A percentile compares a stretch with the other conserved stretches of the same genome.
phyloP scores from a whole-genome alignment of 2,888 invertebrate genomes.

The Metacarcinus magister region DNA sequence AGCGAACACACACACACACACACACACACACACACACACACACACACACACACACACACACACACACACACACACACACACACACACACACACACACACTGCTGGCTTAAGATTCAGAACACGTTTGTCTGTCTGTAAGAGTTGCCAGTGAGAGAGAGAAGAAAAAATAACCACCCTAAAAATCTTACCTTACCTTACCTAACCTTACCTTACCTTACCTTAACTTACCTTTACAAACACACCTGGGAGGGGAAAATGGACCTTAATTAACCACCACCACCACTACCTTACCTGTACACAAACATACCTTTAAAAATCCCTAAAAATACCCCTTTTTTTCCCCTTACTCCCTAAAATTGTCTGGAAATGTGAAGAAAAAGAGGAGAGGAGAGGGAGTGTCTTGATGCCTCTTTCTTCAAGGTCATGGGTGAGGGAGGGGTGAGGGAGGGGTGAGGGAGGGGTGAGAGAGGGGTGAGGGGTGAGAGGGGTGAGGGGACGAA shows the following conservation, averaged over 20 bases:
- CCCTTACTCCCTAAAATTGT: no score
- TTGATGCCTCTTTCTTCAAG: neutral
- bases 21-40: conserved; percentile 62
- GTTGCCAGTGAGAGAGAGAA: neutral
- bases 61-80: conserved; percentile 58
- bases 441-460: neutral
- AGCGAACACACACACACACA: neutral
- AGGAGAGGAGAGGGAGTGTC: neutral
- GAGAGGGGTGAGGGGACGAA: neutral
- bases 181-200: neutral
- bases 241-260: neutral
- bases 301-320: neutral
- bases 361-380: no score
- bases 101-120: neutral
- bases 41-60: conserved; percentile 65
- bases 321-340: neutral
- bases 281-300: neutral
- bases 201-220: neutral
- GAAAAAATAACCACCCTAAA: neutral
- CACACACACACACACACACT: no score
- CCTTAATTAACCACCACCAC: neutral
- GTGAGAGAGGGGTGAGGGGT: neutral
- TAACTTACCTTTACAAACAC: neutral
- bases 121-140: neutral
- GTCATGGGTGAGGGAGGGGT: neutral